Evolutionary conservation across 2,113 vertebrate genomes (phyloP), one percentile per base, ranked within the genome.

Genomic region (Pelodiscus sinensis): DNA sequence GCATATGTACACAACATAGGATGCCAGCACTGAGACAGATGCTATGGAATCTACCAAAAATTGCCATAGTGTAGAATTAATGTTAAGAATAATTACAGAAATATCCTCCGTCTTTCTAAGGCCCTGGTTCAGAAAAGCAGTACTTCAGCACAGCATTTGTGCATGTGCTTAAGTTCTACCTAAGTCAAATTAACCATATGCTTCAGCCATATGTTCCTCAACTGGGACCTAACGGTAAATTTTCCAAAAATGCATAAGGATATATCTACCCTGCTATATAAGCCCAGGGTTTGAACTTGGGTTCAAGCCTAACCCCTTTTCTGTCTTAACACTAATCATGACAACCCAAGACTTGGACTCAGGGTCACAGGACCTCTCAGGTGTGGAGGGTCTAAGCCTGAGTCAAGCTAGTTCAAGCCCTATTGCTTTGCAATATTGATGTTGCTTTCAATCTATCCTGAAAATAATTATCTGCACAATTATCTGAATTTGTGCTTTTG

Each of bases 11-110:
- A 22, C 1, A 78, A 85, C 44, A 81, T 29, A 55, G 1, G 79
- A 81, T 10, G 86, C 93, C 94, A 95, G 86, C 77, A 92, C 8
- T 8, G 77, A 82, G 14, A 92, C 78, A 86, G 83, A 81, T 44
- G n/a, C 90, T 85, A 31, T 83, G 71, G 44, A 83, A 75, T 88
- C 82, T 77, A 85, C 82, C 60, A 75, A 84, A 79, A 3, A 35
- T 22, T 87, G 0, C 82, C 65, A 65, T 6, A 91, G 8, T 88
- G 75, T 75, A 75, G 35, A 75, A 35, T 85, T 50, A 84, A 7
- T 68, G 6, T 82, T 92, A 71, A 77, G 73, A 88, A 86, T 24
- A 18, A 65, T 35, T 60, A 29, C 0, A 0, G 81, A 25, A 85
- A 89, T 71, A 92, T 35, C 22, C n/a, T 38, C 55, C 9, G 10